Evolutionary conservation across 2,113 vertebrate species (phyloP).

Genomic region (Athene cunicularia): DNA sequence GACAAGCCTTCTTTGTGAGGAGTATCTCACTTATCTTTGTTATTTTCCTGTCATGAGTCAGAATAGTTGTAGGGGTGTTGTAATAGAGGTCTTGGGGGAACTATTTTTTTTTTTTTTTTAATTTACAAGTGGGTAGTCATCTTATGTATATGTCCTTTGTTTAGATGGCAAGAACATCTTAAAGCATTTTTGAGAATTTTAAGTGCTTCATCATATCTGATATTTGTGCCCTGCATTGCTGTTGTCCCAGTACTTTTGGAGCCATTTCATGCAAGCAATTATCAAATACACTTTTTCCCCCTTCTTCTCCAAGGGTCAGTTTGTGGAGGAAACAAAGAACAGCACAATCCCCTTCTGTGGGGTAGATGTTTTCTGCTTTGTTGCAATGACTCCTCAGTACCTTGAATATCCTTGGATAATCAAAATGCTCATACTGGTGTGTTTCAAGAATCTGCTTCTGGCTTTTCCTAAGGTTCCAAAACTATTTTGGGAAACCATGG

Average conservation of each 20-base stretch:
- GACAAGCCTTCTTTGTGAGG: neutral
- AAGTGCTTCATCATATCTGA: neutral
- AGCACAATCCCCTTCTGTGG: neutral
- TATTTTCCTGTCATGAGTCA: neutral
- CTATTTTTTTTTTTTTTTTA: neutral
- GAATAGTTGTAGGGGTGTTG: neutral
- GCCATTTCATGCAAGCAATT: neutral
- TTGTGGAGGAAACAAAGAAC: neutral
- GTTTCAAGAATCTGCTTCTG: neutral
- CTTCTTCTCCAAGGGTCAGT: neutral
- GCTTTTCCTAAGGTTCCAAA: neutral
- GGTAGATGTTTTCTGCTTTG: neutral
- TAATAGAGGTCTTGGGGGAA: neutral
- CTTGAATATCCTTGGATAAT: neutral
- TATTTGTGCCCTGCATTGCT: neutral
- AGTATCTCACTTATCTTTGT: neutral
- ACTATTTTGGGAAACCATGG: neutral
- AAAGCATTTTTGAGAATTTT: neutral
- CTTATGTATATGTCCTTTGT: neutral
- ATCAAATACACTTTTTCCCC: neutral
- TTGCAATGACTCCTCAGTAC: neutral
- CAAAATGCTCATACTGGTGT: neutral
- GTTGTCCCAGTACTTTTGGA: neutral
- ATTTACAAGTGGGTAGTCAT: neutral
- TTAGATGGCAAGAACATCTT: neutral